These are phyloP conservation scores for Incurvaria masculella DNA, from an alignment of 2,888 invertebrate species.

Conservation along the genomic window DNA sequence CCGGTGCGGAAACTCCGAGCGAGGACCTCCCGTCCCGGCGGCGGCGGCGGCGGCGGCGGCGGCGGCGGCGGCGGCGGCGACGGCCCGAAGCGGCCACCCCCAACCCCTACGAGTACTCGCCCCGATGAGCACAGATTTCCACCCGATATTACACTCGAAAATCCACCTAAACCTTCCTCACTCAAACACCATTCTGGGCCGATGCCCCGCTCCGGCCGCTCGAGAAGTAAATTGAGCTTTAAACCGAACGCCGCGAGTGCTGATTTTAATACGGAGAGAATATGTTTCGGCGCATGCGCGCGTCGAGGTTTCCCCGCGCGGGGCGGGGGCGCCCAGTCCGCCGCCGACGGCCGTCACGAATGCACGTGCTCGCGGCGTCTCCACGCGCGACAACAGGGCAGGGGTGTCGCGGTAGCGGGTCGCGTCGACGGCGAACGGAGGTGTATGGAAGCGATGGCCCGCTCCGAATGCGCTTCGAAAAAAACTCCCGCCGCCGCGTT, in stretches of 20 bases:
- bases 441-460: background rate
- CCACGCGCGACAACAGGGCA: constrained; percentile 9
- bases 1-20: constrained; percentile 18
- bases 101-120: background rate
- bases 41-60: constrained; percentile 42
- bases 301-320: constrained; percentile 15
- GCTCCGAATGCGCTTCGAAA: background rate
- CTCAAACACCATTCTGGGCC: background rate
- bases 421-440: background rate
- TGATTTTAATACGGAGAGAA: constrained; percentile 13
- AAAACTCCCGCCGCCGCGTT: background rate
- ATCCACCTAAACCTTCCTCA: constrained; percentile 17
- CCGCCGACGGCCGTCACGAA: constrained; percentile 24
- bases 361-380: constrained; percentile 19
- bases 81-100: background rate
- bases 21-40: constrained; percentile 22
- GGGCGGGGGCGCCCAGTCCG: constrained; percentile 28
- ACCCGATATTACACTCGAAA: constrained; percentile 10
- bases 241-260: background rate
- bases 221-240: background rate
- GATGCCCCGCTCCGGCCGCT: background rate
- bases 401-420: constrained; percentile 37
- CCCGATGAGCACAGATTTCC: background rate
- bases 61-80: too few relatives aligned
- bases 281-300: constrained; percentile 23